Base-by-base conservation (phyloP, 2,888 invertebrate species). In the Neria commutata region DNA sequence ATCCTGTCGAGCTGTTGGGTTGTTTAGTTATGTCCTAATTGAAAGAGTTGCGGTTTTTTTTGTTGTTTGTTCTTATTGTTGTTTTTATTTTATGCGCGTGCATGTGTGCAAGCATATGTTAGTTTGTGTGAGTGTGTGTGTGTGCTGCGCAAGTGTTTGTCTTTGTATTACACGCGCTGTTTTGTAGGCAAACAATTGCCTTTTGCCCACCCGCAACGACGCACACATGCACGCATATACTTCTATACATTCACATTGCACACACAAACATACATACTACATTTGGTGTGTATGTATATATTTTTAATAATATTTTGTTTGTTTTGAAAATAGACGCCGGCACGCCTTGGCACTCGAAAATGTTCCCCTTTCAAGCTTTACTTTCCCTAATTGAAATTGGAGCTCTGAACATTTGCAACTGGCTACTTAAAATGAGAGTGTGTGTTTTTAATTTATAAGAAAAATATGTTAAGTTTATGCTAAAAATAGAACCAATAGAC, bases 111-210 rank as follows among this genome's bases (percentile, higher is more conserved):
- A 40, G 17, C 40, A 17, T n/a, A 17, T 54, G 37, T 56, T 33
- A 46, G 54, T 48, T 40, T 46, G 37, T 10, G 19, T 48, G 34
- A 54, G 29, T 17, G 34, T 52, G 23, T 24, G 37, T 51, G 23
- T 23, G 37, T 25, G 11, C n/a, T 40, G 3, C 40, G 51, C 11
- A 74, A 73, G 42, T 72, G 72, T 72, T 74, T 72, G 64, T 71
- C 72, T 73, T 74, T 68, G 60, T 73, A 74, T 74, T 72, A 68
- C 66, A 68, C 63, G 60, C 47, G 37, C 24, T 33, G 47, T 50
- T 33, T 71, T 68, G 62, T 73, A 72, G 72, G 74, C 74, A 72
- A 72, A 72, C 74, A 72, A 74, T 72, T 74, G 73, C 74, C 71
- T 74, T 71, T 74, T 67, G 74, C 67, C 26, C 26, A 55, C 42